Percentiles rank a stretch among this genome's conserved stretches.
Evolutionary conservation across 2,113 vertebrate genomes (phyloP).

Genomic region (Cephalophus harveyi): DNA sequence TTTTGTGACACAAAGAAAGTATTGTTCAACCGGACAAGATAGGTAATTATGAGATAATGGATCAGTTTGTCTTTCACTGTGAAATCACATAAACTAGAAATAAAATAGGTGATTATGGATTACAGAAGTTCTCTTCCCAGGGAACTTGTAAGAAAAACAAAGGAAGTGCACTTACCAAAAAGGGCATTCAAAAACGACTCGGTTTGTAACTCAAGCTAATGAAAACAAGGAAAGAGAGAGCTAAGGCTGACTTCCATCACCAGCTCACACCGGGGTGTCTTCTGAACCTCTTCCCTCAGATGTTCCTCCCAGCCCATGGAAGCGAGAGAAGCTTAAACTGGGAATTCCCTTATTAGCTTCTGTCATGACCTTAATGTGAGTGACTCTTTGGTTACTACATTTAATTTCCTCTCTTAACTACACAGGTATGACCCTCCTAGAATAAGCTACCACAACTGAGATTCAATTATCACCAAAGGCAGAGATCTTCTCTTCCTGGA

Average conservation of each 20-base stretch:
- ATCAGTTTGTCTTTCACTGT: slow-evolving; percentile 36
- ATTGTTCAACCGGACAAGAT: slow-evolving; percentile 45
- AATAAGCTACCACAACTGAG: slow-evolving; percentile 68
- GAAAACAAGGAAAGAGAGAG: slow-evolving; percentile 77
- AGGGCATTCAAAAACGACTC: slow-evolving; percentile 57
- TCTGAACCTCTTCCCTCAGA: slow-evolving; percentile 72
- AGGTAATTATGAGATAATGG: slow-evolving; percentile 52
- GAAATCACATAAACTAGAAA: slow-evolving; percentile 5
- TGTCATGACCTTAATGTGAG: slow-evolving; percentile 70
- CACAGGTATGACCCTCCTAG: slow-evolving; percentile 60
- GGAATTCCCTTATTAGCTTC: slow-evolving; percentile 78
- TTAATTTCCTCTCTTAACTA: slow-evolving; percentile 81
- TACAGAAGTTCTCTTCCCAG: slow-evolving; percentile 7
- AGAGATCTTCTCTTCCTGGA: background rate
- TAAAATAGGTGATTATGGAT: slow-evolving; percentile 42
- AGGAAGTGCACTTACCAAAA: slow-evolving; percentile 50
- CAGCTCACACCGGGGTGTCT: slow-evolving; percentile 72
- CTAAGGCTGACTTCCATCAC: slow-evolving; percentile 76
- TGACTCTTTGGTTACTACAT: slow-evolving; percentile 70
- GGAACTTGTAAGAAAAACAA: slow-evolving; percentile 59
- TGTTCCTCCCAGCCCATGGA: slow-evolving; percentile 46
- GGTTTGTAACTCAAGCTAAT: slow-evolving; percentile 75
- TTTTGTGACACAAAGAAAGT: slow-evolving; percentile 46
- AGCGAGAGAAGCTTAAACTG: slow-evolving; percentile 61
- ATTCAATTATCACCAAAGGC: slow-evolving; percentile 43